Evolutionary conservation across 2,113 vertebrate species (phyloP), one percentile per base, ranked within the genome.

Genomic region (Calonectris borealis): DNA sequence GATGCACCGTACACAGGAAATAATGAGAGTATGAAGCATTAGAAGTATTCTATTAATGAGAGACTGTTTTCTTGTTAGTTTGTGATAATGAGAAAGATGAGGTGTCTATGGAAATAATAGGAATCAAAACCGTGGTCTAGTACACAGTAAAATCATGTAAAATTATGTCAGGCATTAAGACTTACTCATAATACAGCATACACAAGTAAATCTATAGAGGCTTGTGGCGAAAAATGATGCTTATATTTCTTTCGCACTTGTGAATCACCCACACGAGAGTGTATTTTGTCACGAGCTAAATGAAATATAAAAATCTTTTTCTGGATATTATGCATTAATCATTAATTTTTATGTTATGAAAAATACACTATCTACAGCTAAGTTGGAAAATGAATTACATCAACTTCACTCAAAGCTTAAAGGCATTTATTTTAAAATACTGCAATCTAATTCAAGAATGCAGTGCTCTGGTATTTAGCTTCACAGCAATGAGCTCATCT

Each of bases 401-500:
- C 70, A 94, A 87, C 91, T 95, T 95, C 94, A 64, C 72, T 95
- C 52, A 85, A 83, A 89, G 91, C 94, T 96, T 96, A 89, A 86
- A 97, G 89, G 68, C 89, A 73, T 96, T 96, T 94, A 73, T 94
- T 97, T 92, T 85, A 70, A 96, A 97, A 95, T 83, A 83, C 48
- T 92, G 71, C 65, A 72, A 75, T 94, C 48, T 89, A 95, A 95
- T 95, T 97, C 87, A 91, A 85, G 80, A 95, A 87, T 36, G 31
- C n/a, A 55, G 44, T 77, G 66, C 75, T 96, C 48, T 86, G 64
- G 55, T 91, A 87, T 96, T 96, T 95, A 91, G 76, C 73, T 94
- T 94, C 87, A 89, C 46, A 82, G 70, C 64, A 85, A 73, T 94
- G 94, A 95, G 91, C 91, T 92, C 66, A 83, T 96, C 83, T 96